These are phyloP conservation scores for Latrodectus elegans DNA, from an alignment of 2,888 invertebrate species.

Conservation along the genomic window DNA sequence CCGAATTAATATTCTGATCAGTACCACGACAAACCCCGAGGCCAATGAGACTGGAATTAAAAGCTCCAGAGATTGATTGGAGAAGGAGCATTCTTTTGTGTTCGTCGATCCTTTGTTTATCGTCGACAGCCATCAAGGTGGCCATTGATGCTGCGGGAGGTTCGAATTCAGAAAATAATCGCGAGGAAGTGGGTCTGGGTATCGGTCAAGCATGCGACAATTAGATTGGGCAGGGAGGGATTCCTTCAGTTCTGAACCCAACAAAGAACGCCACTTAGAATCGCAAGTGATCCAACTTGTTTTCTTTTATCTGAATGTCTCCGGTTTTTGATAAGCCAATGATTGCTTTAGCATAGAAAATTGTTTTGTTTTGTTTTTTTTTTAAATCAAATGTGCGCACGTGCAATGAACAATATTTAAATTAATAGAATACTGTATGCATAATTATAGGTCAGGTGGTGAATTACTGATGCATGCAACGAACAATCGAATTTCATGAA, in stretches of 20 bases:
- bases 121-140: conserved; percentile 21
- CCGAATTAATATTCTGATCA: conserved; percentile 35
- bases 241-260: neutral
- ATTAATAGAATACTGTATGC: too few species aligned
- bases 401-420: too few species aligned
- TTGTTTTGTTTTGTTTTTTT: too few species aligned
- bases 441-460: too few species aligned
- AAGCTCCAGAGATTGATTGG: conserved; percentile 11
- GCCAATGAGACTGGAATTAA: conserved; percentile 23
- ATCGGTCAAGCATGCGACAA: conserved; percentile 41
- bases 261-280: conserved; percentile 25
- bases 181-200: conserved; percentile 38
- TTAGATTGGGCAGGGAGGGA: conserved; percentile 19
- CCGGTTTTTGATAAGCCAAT: too few species aligned
- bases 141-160: conserved; percentile 36
- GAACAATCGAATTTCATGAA: too few species aligned
- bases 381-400: too few species aligned
- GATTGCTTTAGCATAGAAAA: too few species aligned
- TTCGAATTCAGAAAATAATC: conserved; percentile 32
- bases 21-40: neutral
- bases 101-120: neutral
- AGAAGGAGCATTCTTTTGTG: neutral
- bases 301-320: neutral
- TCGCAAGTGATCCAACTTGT: conserved; percentile 30
- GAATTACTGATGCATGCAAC: too few species aligned